Evolutionary conservation across 2,797 vertebrate genomes (phyloP), one percentile per base, ranked within the genome.

Genomic region (Crocodylus rhombifer): DNA sequence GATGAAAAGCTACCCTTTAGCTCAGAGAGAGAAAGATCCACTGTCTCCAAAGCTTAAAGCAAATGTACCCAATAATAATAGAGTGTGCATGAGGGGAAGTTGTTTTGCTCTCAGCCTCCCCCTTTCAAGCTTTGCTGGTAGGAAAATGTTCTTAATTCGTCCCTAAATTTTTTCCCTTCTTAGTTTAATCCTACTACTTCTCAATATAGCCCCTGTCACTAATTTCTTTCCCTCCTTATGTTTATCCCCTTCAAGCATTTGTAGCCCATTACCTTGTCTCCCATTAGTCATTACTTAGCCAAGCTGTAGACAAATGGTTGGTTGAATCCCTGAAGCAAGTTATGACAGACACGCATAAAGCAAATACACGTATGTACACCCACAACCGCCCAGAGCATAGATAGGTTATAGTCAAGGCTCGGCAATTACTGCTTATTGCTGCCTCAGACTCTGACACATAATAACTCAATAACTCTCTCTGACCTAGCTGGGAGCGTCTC

Each of bases 291-390:
- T 91, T 95, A 82, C 87, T 84, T 82, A 95, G 58, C 61, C 80
- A 93, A 56, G 33, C 65, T 95, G 61, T 36, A 94, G 78, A 87
- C 61, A 92, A 95, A 61, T 77, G 73, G 64, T 88, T 95, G 91
- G 91, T 89, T 94, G 91, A 95, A 91, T 91, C 95, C 74, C 82
- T 82, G 71, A 84, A 92, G 88, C 93, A 96, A 97, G 88, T 96
- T 95, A 74, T 82, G 78, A 94, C 92, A 96, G 93, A 92, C 86
- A 87, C 28, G 56, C 30, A 87, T 55, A 80, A 91, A 94, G 86
- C 26, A 93, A 96, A 91, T 25, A 90, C 67, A 89, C 0, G 1
- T 80, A 71, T 25, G 87, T 90, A 96, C 87, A 82, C 92, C 91
- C 92, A 92, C 82, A 93, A 90, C 90, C 56, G 84, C 94, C 94